Evolutionary conservation across 2,113 vertebrate genomes (phyloP).

Genomic region (Pitta sordida): DNA sequence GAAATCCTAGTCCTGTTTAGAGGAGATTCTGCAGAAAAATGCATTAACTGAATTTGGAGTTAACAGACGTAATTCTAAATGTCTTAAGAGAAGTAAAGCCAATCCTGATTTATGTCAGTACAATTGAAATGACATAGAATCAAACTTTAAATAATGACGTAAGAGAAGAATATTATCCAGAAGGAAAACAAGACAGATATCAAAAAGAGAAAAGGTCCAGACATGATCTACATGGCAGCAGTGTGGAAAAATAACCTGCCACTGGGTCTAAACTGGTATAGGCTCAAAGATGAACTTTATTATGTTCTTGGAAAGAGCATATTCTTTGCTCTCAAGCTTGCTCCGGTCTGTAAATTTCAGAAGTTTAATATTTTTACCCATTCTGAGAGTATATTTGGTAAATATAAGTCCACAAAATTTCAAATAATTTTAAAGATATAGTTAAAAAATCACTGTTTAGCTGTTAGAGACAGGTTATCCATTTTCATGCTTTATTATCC

Average conservation of each 20-base stretch:
- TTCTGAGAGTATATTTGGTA: background rate
- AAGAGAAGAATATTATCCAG: background rate
- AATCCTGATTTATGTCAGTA: background rate
- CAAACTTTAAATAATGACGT: background rate
- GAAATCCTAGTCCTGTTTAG: background rate
- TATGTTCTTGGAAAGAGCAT: background rate
- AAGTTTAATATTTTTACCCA: background rate
- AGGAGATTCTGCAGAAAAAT: background rate
- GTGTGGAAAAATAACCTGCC: background rate
- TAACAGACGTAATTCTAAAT: background rate
- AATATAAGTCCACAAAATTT: background rate
- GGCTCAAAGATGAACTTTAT: background rate
- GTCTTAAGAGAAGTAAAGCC: background rate
- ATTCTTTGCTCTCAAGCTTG: background rate
- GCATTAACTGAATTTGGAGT: background rate
- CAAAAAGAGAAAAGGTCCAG: background rate
- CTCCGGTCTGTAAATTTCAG: background rate
- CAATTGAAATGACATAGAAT: background rate
- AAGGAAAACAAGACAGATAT: background rate
- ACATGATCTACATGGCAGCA: background rate
- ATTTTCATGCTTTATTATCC: background rate
- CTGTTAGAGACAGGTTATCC: background rate
- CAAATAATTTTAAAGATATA: background rate
- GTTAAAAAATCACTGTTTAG: background rate
- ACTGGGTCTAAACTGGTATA: background rate